Evolutionary conservation across 2,888 invertebrate genomes (phyloP).

Genomic region (Thumatha senex): DNA sequence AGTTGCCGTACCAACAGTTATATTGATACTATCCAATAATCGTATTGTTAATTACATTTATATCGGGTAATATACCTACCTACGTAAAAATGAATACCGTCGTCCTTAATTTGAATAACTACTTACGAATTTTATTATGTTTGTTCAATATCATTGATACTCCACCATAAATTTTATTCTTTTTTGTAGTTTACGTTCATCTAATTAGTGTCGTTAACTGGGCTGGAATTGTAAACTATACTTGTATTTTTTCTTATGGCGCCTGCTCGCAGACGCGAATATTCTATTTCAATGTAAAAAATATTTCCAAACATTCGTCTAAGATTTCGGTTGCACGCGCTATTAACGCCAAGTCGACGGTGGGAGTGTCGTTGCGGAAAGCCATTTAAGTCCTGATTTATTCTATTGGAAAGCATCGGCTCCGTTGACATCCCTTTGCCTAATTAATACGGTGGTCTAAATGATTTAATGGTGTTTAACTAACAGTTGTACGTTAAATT

Average conservation of each 20-base stretch:
- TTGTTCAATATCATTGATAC: conserved; percentile 49
- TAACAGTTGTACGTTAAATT: conserved; percentile 33
- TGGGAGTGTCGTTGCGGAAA: conserved; percentile 79
- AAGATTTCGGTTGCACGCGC: conserved; percentile 79
- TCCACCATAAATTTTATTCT: conserved; percentile 44
- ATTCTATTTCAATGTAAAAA: conserved; percentile 71
- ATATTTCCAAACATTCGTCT: conserved; percentile 67
- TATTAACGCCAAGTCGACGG: conserved; percentile 76
- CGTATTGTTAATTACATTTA: conserved; percentile 62
- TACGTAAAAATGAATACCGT: conserved; percentile 46
- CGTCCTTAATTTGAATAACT: conserved; percentile 49
- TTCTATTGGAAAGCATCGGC: conserved; percentile 61
- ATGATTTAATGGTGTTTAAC: conserved; percentile 62
- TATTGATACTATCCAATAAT: conserved; percentile 63
- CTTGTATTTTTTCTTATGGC: conserved; percentile 59
- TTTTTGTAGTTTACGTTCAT: conserved; percentile 43
- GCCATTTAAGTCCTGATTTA: conserved; percentile 79
- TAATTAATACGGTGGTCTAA: conserved; percentile 71
- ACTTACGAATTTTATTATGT: conserved; percentile 46
- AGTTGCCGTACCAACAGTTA: conserved; percentile 59
- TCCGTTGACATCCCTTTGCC: conserved; percentile 70
- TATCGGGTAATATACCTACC: conserved; percentile 46
- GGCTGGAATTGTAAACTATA: conserved; percentile 49
- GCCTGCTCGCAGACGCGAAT: conserved; percentile 56
- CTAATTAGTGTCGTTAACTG: conserved; percentile 57